Conservation (phyloP, 2,113 vertebrate species). For the Pluvianellus socialis region DNA sequence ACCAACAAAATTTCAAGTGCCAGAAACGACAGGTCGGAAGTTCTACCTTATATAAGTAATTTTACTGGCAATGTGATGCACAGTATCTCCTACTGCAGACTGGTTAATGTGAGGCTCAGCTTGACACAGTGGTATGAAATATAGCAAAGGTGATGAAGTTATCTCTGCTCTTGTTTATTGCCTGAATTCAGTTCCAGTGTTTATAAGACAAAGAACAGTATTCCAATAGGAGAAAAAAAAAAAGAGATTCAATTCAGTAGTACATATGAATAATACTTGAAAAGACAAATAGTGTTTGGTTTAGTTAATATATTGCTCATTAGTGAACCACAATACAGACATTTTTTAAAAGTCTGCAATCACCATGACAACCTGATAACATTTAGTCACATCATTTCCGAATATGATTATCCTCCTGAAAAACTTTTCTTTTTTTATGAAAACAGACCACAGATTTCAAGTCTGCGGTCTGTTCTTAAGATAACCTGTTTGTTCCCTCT, state of each 20-base stretch:
- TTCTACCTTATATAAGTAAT: neutral
- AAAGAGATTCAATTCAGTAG: neutral
- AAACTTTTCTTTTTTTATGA: slow-evolving; percentile 43
- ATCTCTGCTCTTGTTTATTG: slow-evolving; percentile 58
- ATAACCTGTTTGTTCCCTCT: slow-evolving; percentile 1
- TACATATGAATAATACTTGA: slow-evolving; percentile 51
- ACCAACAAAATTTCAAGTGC: neutral
- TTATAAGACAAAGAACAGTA: slow-evolving; percentile 26
- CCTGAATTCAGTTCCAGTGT: slow-evolving; percentile 37
- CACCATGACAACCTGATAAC: slow-evolving; percentile 56
- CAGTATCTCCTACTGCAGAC: neutral
- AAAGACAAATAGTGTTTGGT: slow-evolving; percentile 62
- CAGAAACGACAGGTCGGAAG: neutral
- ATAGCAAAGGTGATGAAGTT: slow-evolving; percentile 44
- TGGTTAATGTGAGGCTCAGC: neutral
- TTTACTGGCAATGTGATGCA: neutral
- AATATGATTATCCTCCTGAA: slow-evolving; percentile 43
- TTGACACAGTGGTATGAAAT: slow-evolving; percentile 1
- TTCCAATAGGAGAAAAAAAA: neutral
- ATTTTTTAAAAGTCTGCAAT: slow-evolving; percentile 67
- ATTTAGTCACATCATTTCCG: slow-evolving; percentile 50
- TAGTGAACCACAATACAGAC: slow-evolving; percentile 50
- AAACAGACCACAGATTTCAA: slow-evolving; percentile 46
- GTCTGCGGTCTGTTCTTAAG: slow-evolving; percentile 30
- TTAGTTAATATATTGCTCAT: slow-evolving; percentile 68